Percentiles rank a stretch among this genome's conserved stretches.
phyloP scores from a whole-genome alignment of 2,797 vertebrate genomes.

The Podarcis siculus region DNA sequence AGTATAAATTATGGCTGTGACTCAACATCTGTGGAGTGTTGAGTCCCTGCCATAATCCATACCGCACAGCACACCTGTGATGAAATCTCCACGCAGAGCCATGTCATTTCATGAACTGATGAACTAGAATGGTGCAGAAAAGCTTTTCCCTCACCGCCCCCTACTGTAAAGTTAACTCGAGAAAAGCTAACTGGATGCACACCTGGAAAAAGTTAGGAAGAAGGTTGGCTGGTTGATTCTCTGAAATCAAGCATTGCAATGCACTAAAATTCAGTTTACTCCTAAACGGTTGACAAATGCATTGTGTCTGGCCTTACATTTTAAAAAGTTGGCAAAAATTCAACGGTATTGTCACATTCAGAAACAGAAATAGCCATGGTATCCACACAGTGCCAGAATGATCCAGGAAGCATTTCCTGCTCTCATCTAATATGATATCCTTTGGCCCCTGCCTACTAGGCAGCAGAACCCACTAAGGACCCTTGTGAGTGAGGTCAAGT shows the following conservation, averaged over 20 bases:
- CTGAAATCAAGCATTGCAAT: not conserved
- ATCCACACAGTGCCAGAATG: not conserved
- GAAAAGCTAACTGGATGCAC: not conserved
- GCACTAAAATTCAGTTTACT: conserved; percentile 14
- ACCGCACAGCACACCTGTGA: not conserved
- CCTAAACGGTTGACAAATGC: not conserved
- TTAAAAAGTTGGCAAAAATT: not conserved
- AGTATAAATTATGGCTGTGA: conserved; percentile 18
- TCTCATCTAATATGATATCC: too few species aligned
- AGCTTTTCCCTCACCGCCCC: not conserved
- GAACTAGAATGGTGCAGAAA: conserved; percentile 18
- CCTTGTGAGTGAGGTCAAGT: too few species aligned
- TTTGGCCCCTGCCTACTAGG: too few species aligned
- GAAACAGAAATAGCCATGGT: not conserved
- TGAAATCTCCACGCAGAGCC: conserved; percentile 19
- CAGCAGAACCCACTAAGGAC: too few species aligned
- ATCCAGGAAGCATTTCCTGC: not conserved
- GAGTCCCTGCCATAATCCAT: conserved; percentile 9
- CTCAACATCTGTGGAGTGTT: conserved; percentile 11
- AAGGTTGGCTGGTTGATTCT: not conserved
- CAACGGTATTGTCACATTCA: too few species aligned
- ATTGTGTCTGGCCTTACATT: not conserved
- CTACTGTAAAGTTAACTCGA: not conserved
- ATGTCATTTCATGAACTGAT: conserved; percentile 38
- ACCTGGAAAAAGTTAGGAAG: conserved; percentile 1